Evolutionary conservation across 2,888 invertebrate genomes (phyloP).

Genomic region (Abscondita cerata): DNA sequence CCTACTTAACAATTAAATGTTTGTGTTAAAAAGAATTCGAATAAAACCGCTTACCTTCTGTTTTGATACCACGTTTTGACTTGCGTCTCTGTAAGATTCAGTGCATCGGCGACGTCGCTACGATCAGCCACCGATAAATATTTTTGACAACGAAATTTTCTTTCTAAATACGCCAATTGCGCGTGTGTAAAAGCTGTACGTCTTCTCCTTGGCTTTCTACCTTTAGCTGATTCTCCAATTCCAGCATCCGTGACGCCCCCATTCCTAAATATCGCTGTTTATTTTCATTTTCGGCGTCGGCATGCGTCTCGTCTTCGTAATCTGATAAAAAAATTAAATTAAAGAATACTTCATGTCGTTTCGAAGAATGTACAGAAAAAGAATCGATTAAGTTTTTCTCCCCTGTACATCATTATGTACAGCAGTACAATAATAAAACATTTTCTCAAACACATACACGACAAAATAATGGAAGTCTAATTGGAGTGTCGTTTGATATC

Average conservation of each 20-base stretch:
- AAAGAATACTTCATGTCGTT: too few relatives aligned
- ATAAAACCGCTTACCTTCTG: conserved; percentile 79
- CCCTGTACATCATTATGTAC: too few relatives aligned
- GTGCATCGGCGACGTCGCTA: conserved; percentile 89
- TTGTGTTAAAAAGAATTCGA: too few relatives aligned
- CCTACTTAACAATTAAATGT: too few relatives aligned
- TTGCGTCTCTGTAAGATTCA: conserved; percentile 91
- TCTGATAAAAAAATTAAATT: conserved; percentile 4
- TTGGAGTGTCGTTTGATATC: conserved; percentile 37
- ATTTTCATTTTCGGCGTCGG: conserved; percentile 41
- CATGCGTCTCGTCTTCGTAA: conserved; percentile 51
- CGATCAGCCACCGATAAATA: conserved; percentile 93
- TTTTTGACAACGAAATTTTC: conserved; percentile 93
- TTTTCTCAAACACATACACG: conserved; percentile 47
- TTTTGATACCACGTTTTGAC: conserved; percentile 97
- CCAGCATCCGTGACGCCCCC: conserved; percentile 32
- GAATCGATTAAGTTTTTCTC: too few relatives aligned
- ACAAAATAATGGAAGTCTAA: conserved; percentile 36
- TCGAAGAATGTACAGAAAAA: too few relatives aligned
- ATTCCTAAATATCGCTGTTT: conserved; percentile 10
- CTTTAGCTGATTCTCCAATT: conserved; percentile 54
- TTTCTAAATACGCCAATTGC: conserved; percentile 88
- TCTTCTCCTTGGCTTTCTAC: conserved; percentile 81
- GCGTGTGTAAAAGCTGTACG: conserved; percentile 94
- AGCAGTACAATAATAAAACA: too few relatives aligned